Conservation (phyloP, 2,113 vertebrate genomes). For the Picathartes gymnocephalus region DNA sequence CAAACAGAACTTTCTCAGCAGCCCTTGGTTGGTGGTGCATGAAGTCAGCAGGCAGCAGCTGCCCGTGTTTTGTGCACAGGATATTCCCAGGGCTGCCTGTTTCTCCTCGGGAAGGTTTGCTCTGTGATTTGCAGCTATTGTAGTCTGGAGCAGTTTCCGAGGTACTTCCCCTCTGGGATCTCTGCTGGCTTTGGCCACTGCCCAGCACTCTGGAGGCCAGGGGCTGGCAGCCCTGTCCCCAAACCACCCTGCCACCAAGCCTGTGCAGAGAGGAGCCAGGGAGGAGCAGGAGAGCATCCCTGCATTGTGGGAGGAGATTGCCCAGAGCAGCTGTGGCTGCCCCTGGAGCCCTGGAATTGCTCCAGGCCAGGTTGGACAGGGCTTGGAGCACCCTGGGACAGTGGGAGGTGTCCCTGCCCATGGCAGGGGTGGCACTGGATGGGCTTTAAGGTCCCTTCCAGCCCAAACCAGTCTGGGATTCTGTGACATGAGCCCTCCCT, state of each 20-base stretch:
- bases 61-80: conserved; percentile 38
- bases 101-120: neutral
- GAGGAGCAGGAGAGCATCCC: neutral
- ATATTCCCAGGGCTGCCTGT: conserved; percentile 51
- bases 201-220: neutral
- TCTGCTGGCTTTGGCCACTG: neutral
- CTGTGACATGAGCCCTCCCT: neutral
- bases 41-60: neutral
- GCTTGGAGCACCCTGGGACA: neutral
- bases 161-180: conserved; percentile 60
- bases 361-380: neutral
- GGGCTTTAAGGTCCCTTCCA: neutral
- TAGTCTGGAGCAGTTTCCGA: conserved; percentile 51
- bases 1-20: conserved; percentile 34
- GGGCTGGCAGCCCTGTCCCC: neutral
- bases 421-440: neutral
- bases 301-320: neutral
- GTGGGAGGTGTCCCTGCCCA: neutral
- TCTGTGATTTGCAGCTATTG: conserved; percentile 37
- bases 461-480: neutral
- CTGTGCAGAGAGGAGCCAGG: neutral
- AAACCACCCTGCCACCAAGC: neutral
- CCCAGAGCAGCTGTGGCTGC: neutral
- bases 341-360: neutral
- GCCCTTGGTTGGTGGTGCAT: neutral